phyloP scores from a whole-genome alignment of 2,888 invertebrate species.

The Gastracanthus pulcherrimus region DNA sequence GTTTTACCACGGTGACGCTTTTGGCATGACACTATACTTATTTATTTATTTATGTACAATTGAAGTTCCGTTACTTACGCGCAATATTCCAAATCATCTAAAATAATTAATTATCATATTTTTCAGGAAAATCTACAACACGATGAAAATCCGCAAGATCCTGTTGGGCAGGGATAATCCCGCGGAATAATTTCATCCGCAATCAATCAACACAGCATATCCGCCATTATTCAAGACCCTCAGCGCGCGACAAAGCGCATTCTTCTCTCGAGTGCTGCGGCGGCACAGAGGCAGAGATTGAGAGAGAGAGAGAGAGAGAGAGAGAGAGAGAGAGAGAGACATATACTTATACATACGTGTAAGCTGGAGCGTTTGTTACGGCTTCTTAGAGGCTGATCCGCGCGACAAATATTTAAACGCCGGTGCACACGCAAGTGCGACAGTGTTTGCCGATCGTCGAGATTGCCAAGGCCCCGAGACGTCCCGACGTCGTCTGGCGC shows the following conservation, averaged over 20 bases:
- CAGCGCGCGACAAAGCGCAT: not conserved
- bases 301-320: not conserved
- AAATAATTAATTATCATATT: not conserved
- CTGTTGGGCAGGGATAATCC: not conserved
- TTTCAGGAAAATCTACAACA: not conserved
- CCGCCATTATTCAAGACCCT: not conserved
- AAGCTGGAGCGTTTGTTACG: slow-evolving; percentile 42
- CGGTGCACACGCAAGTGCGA: too few relatives aligned
- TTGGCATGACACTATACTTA: not conserved
- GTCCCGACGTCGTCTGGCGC: not conserved
- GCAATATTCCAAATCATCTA: too few relatives aligned
- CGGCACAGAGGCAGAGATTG: not conserved
- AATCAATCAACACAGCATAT: slow-evolving; percentile 15
- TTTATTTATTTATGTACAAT: too few relatives aligned
- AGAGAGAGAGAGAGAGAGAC: not conserved
- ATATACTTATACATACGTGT: not conserved
- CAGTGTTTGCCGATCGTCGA: slow-evolving; percentile 53
- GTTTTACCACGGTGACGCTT: not conserved
- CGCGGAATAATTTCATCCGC: slow-evolving; percentile 10
- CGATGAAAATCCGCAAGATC: not conserved
- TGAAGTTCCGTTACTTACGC: too few relatives aligned
- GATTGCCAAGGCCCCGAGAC: slow-evolving; percentile 40
- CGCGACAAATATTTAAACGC: slow-evolving; percentile 53
- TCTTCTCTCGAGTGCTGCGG: not conserved
- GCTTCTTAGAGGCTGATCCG: slow-evolving; percentile 53